Base-by-base conservation (phyloP, 2,888 invertebrate species). In the Arrhopalites spinosus region DNA sequence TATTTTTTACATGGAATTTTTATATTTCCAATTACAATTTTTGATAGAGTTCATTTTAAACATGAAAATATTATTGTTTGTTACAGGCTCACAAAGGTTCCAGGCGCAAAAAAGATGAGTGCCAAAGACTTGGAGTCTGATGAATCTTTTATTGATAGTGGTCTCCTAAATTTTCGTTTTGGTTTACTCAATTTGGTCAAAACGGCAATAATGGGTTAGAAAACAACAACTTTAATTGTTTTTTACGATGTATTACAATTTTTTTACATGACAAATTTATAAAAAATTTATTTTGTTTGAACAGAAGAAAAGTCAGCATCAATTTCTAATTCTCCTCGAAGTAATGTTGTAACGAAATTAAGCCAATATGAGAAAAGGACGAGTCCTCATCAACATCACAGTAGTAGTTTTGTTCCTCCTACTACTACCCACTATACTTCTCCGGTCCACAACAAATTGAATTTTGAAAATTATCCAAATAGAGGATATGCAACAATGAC, bases 61-160 rank as follows among this genome's bases (percentile, higher is more conserved):
- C n/a, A n/a, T n/a, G 27, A 61, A 61, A 61, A 2, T 11, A 56
- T 61, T 17, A 13, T 68, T 27, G 5, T 36, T 11, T 36, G 11
- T 61, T 69, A 17, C 56, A 75, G 75, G 75, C 75, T 75, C 47
- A 61, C 47, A n/a, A 70, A 74, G 61, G n/a, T 74, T 59, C 74
- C 68, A 29, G 74, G 74, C 17, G 61, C 68, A n/a, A 74, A 69
- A 53, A 68, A 68, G 36, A 67, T 72, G n/a, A 74, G 72, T 59
- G 27, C 61, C 61, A 71, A 74, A 68, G 75, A 77, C 36, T 73
- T 77, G 36, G 75, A 73, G 53, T 17, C 59, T 7, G 75, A 77
- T 27, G 66, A 71, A 25, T 75, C 75, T 23, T 77, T 67, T 43
- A 68, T 75, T 43, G 77, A 78, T 68, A 59, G 72, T 67, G 69